Conservation (phyloP, 2,888 invertebrate species). For the Cancer borealis region DNA sequence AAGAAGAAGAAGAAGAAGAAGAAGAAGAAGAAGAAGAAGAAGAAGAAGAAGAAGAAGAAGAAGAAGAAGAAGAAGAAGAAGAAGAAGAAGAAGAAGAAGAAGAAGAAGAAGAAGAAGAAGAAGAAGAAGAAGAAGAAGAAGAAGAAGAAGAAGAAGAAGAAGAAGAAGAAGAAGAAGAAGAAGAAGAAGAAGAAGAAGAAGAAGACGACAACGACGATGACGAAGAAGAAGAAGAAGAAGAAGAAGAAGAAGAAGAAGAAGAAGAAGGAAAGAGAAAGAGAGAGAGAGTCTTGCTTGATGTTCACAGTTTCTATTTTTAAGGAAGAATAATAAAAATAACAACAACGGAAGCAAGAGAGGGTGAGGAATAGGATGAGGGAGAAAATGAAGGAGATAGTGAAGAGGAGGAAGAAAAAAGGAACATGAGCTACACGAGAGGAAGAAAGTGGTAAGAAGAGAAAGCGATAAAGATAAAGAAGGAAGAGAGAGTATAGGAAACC, state of each 20-base stretch:
- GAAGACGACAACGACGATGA: not conserved
- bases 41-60: not conserved
- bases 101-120: too few species aligned
- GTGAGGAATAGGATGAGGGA: too few species aligned
- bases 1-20: not conserved
- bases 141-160: not conserved
- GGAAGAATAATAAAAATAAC: not conserved
- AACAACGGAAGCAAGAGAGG: not conserved
- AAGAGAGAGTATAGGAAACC: not conserved
- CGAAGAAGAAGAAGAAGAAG: not conserved
- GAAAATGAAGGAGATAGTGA: too few species aligned
- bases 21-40: not conserved
- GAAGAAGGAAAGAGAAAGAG: not conserved
- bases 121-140: too few species aligned
- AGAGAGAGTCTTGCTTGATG: too few species aligned
- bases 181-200: not conserved
- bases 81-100: too few species aligned
- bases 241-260: conserved; percentile 26
- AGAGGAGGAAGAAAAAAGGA: too few species aligned
- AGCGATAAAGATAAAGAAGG: not conserved
- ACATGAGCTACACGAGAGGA: too few species aligned
- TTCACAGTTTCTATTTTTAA: too few species aligned
- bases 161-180: too few species aligned
- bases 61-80: too few species aligned
- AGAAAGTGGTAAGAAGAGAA: not conserved